Percentiles rank a stretch among this genome's conserved stretches.
phyloP scores from a whole-genome alignment of 2,888 invertebrate species.

The Macaria liturata region DNA sequence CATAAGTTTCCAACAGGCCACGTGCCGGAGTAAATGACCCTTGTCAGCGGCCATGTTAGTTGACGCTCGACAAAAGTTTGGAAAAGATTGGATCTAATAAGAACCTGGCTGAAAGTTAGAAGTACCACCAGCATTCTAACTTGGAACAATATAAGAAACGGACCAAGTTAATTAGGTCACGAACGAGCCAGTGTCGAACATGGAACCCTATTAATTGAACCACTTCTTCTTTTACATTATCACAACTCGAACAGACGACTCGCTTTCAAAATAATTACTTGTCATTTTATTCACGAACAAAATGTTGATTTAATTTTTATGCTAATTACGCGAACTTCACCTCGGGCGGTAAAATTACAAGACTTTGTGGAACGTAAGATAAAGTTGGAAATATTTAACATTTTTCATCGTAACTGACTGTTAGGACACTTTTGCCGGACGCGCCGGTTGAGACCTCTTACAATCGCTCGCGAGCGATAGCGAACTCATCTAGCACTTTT shows the following conservation, averaged over 20 bases:
- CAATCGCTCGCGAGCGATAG: slow-evolving; percentile 18
- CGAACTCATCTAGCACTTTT: slow-evolving; percentile 13
- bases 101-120: slow-evolving; percentile 12
- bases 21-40: no score
- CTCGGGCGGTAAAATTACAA: slow-evolving; percentile 33
- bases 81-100: background rate
- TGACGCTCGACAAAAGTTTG: no score
- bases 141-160: slow-evolving; percentile 62
- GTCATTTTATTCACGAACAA: slow-evolving; percentile 53
- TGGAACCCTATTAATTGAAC: slow-evolving; percentile 68
- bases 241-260: slow-evolving; percentile 50
- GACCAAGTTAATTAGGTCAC: slow-evolving; percentile 72
- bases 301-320: slow-evolving; percentile 57
- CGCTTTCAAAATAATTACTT: slow-evolving; percentile 65
- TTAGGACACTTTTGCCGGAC: slow-evolving; percentile 22
- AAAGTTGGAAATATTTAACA: slow-evolving; percentile 27
- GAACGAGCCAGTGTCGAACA: slow-evolving; percentile 69
- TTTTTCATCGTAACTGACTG: slow-evolving; percentile 25
- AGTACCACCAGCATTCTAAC: slow-evolving; percentile 38
- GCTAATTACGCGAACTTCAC: slow-evolving; percentile 44
- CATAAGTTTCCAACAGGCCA: no score
- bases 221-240: slow-evolving; percentile 66
- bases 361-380: slow-evolving; percentile 33
- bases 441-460: slow-evolving; percentile 19
- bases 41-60: no score